phyloP scores from a whole-genome alignment of 2,888 invertebrate genomes.

The Machimus rusticus region DNA sequence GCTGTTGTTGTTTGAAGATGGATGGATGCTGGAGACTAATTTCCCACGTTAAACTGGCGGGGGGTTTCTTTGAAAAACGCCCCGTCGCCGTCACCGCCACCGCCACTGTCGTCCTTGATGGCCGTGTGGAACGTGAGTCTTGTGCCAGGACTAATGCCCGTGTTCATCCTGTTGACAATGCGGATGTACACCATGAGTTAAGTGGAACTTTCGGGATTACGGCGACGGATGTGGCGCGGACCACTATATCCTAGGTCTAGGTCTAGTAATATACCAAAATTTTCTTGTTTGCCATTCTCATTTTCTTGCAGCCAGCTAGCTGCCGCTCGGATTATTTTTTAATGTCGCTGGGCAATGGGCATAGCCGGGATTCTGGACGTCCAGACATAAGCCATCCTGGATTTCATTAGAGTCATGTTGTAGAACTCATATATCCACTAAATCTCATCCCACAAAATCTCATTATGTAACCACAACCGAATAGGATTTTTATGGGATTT shows the following conservation, averaged over 20 bases:
- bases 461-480: conserved; percentile 19
- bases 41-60: neutral
- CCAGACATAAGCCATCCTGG: neutral
- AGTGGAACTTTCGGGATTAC: neutral
- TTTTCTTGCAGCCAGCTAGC: neutral
- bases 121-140: neutral
- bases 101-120: neutral
- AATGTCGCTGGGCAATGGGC: neutral
- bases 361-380: neutral
- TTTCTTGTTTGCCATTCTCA: neutral
- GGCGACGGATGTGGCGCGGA: neutral
- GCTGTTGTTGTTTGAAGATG: neutral
- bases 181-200: neutral
- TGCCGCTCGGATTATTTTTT: neutral
- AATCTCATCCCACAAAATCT: neutral
- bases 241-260: neutral
- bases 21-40: neutral
- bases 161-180: neutral
- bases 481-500: conserved; percentile 45
- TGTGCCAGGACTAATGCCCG: neutral
- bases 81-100: neutral
- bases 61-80: neutral
- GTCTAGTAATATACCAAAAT: neutral
- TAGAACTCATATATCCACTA: neutral
- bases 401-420: neutral